Evolutionary conservation across 2,888 invertebrate species (phyloP).

Genomic region (Drosophila macrospina): DNA sequence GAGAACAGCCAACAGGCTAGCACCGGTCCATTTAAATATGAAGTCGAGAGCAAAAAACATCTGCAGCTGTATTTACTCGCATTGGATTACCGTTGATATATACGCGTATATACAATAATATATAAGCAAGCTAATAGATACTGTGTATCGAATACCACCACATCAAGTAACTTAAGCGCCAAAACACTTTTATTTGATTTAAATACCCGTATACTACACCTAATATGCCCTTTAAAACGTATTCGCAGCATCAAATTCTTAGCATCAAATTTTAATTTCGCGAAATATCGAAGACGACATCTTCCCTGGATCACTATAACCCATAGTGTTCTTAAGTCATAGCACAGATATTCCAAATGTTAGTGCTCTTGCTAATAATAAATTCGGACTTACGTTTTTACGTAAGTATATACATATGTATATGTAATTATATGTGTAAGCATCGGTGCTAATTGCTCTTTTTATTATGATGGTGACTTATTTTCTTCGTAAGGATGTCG

Average conservation of each 20-base stretch:
- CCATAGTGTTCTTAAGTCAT: no score
- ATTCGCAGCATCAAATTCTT: neutral
- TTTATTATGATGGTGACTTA: slow-evolving; percentile 36
- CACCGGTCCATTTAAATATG: slow-evolving; percentile 73
- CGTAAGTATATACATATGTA: neutral
- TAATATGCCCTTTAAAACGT: neutral
- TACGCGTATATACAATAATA: slow-evolving; percentile 1
- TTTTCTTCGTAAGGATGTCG: slow-evolving; percentile 60
- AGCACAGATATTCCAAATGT: no score
- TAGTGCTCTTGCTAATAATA: no score
- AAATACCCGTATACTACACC: neutral
- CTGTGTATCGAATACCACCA: neutral
- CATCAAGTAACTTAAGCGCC: slow-evolving; percentile 1
- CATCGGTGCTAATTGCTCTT: slow-evolving; percentile 51
- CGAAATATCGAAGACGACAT: no score
- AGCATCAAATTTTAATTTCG: neutral
- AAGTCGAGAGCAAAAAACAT: slow-evolving; percentile 64
- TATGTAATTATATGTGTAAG: neutral
- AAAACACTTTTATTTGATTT: slow-evolving; percentile 2
- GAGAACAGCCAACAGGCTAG: slow-evolving; percentile 63
- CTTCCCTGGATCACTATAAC: no score
- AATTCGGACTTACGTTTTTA: slow-evolving; percentile 20
- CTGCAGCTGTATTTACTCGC: slow-evolving; percentile 73
- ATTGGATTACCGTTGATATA: slow-evolving; percentile 56
- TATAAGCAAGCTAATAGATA: slow-evolving; percentile 11